Percentiles rank a stretch among this genome's conserved stretches.
These are phyloP conservation scores for Gonatopus flavifemur DNA, from an alignment of 1,140 invertebrate genomes.

Conservation along the genomic window DNA sequence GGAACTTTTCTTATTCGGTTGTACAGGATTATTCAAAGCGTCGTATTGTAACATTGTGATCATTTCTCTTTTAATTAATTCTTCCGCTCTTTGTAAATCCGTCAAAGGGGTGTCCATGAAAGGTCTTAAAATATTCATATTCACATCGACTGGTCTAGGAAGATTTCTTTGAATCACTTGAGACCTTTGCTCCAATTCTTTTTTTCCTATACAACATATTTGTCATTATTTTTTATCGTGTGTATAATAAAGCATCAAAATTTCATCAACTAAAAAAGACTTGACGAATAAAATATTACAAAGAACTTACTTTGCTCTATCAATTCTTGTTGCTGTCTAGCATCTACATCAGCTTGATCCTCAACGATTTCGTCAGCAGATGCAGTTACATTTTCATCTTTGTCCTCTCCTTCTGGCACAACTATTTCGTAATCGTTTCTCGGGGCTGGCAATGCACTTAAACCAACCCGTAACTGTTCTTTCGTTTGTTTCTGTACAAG, in stretches of 20 bases:
- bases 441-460: slow-evolving; percentile 83
- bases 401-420: slow-evolving; percentile 82
- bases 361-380: slow-evolving; percentile 61
- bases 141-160: slow-evolving; percentile 88
- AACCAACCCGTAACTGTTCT: slow-evolving; percentile 73
- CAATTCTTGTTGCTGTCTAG: slow-evolving; percentile 64
- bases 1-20: slow-evolving; percentile 52
- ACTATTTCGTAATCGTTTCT: slow-evolving; percentile 99
- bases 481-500: slow-evolving; percentile 71
- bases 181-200: slow-evolving; percentile 79
- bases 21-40: slow-evolving; percentile 69
- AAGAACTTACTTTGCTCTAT: slow-evolving; percentile 61
- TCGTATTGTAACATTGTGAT: slow-evolving; percentile 93
- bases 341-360: slow-evolving; percentile 91
- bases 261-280: background rate
- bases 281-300: too few species aligned
- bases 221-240: slow-evolving; percentile 6
- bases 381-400: slow-evolving; percentile 56
- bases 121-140: slow-evolving; percentile 78
- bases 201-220: slow-evolving; percentile 45
- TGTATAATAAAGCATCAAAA: too few species aligned
- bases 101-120: slow-evolving; percentile 73
- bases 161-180: slow-evolving; percentile 85
- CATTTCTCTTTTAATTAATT: slow-evolving; percentile 97
- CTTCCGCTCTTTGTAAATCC: slow-evolving; percentile 92